Conservation (phyloP, 2,797 vertebrate genomes). For the Podargus strigoides region DNA sequence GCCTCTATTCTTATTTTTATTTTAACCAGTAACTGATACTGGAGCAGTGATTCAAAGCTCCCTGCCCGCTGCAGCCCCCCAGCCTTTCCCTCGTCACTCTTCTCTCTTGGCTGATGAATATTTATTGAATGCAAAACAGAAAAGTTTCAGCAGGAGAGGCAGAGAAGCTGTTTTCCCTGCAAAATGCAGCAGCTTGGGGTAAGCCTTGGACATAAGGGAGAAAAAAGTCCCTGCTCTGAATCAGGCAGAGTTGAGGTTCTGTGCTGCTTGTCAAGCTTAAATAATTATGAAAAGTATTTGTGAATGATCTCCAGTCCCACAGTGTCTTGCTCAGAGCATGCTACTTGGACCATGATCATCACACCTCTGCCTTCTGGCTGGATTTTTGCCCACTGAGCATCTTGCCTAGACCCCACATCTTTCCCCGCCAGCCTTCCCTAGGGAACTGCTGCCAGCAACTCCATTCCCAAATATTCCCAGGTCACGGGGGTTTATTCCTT, state of each 20-base stretch:
- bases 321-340: accelerated
- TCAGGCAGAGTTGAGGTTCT: neutral
- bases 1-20: neutral
- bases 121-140: neutral
- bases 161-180: neutral
- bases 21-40: neutral
- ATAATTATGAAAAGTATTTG: neutral
- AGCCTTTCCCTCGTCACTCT: neutral
- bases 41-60: neutral
- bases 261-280: neutral
- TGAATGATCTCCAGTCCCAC: neutral
- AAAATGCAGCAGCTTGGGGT: neutral
- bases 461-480: neutral
- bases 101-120: neutral
- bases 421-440: neutral
- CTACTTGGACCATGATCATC: neutral
- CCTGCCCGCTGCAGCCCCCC: neutral
- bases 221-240: neutral
- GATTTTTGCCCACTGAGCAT: accelerated
- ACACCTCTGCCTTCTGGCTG: neutral
- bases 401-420: neutral
- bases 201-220: neutral
- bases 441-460: neutral
- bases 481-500: neutral
- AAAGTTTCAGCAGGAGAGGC: neutral